Evolutionary conservation across 2,797 vertebrate genomes (phyloP), one percentile per base, ranked within the genome.

Genomic region (Artibeus jamaicensis): DNA sequence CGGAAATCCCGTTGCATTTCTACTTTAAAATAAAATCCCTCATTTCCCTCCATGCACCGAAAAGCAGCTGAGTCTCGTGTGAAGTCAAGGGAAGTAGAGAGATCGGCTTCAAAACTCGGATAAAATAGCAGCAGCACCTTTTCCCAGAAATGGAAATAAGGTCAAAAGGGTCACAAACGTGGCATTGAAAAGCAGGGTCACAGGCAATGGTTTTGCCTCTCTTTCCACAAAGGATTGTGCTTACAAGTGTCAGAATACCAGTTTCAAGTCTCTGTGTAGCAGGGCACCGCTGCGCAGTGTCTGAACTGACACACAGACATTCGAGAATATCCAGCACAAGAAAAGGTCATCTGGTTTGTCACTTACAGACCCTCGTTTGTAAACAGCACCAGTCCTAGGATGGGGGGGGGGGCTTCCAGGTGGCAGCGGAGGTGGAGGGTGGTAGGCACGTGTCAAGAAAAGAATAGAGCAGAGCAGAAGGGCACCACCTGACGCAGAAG

Each of bases 11-110:
- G 44, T 9, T 34, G 44, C 70, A 32, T 81, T 76, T 57, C 57
- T 53, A 44, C 34, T 81, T 68, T n/a, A 55, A 91, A 74, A 42
- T 44, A 59, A 62, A 95, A 93, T 89, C 88, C 55, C 62, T 94
- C 59, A 67, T 34, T 44, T 82, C 32, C 78, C 68, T 81, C 44
- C 37, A 21, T 1, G 15, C 11, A 37, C 24, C 0, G 37, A 67
- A 42, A 59, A 42, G n/a, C 39, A 37, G 44, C 29, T 26, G 71
- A 68, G n/a, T 26, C 39, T 48, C 11, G 29, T 39, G 48, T 70
- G 73, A 71, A 34, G 29, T 11, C 39, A 5, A 32, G 11, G 22
- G 15, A 1, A 37, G 29, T 11, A 19, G 32, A 65, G 24, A 46
- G 22, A 37, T 0, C 9, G 44, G 16, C 11, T 83, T 84, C 53